Conservation (phyloP, 2,888 invertebrate genomes). For the Beris morrisii region DNA sequence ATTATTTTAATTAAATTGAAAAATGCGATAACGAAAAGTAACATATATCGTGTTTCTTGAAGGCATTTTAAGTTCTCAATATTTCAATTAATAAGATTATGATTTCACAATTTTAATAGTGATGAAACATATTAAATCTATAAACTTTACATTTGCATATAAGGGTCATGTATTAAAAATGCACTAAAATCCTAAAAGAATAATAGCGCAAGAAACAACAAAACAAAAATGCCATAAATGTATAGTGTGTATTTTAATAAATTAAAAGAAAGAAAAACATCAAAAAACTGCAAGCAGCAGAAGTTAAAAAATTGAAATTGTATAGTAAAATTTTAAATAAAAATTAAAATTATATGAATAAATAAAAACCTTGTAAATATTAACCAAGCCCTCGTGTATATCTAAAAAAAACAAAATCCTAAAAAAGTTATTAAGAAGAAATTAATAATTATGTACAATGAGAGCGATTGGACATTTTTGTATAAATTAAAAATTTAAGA, state of each 20-base stretch:
- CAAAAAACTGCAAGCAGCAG: slow-evolving; percentile 5
- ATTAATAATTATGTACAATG: slow-evolving; percentile 1
- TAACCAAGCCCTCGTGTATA: slow-evolving; percentile 23
- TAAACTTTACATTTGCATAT: too few relatives aligned
- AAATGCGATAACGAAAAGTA: too few relatives aligned
- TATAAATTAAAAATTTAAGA: slow-evolving; percentile 1
- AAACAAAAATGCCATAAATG: slow-evolving; percentile 30
- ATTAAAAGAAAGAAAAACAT: slow-evolving; percentile 22
- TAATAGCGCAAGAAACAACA: too few relatives aligned
- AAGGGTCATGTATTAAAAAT: too few relatives aligned
- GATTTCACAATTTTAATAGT: too few relatives aligned
- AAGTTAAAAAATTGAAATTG: slow-evolving; percentile 33
- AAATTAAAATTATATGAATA: slow-evolving; percentile 28
- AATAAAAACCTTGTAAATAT: slow-evolving; percentile 30
- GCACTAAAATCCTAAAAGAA: not conserved
- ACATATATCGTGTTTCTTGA: too few relatives aligned
- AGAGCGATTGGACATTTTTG: slow-evolving; percentile 15
- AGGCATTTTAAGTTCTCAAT: too few relatives aligned
- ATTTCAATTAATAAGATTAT: too few relatives aligned
- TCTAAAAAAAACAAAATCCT: not conserved
- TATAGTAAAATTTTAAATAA: slow-evolving; percentile 37
- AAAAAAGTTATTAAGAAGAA: slow-evolving; percentile 1
- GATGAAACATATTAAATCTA: too few relatives aligned
- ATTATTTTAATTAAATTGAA: too few relatives aligned
- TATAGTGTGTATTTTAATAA: slow-evolving; percentile 39